These are phyloP conservation scores for Rhinogobius similis DNA, from an alignment of 2,113 vertebrate species.

Conservation along the genomic window DNA sequence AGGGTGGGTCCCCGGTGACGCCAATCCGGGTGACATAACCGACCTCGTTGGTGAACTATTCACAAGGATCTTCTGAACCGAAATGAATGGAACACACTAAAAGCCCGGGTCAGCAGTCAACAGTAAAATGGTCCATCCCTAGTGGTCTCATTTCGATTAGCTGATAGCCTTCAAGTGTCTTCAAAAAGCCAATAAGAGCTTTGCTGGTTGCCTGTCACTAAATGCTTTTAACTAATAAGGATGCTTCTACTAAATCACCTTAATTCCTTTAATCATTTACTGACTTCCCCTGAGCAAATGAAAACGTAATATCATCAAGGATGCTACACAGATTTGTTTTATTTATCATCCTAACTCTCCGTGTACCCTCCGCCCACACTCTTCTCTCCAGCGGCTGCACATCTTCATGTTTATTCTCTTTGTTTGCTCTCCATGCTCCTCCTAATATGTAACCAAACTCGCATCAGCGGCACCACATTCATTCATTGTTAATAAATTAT, in stretches of 20 bases:
- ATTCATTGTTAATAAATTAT: constrained; percentile 50
- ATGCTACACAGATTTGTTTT: constrained; percentile 25
- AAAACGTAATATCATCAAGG: constrained; percentile 40
- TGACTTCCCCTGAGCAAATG: constrained; percentile 34
- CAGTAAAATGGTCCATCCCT: too few relatives aligned
- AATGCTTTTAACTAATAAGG: not conserved
- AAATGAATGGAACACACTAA: too few relatives aligned
- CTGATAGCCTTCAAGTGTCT: not conserved
- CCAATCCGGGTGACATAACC: too few relatives aligned
- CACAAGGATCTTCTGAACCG: too few relatives aligned
- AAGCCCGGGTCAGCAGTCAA: too few relatives aligned
- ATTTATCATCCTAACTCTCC: constrained; percentile 24
- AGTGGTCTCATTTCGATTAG: not conserved
- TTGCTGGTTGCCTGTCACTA: not conserved
- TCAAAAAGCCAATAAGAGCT: not conserved
- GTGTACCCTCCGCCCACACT: constrained; percentile 11
- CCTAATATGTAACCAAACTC: constrained; percentile 42
- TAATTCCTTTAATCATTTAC: constrained; percentile 57
- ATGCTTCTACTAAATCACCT: constrained; percentile 1
- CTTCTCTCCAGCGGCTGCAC: constrained; percentile 15
- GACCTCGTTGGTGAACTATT: too few relatives aligned
- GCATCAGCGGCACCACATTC: constrained; percentile 36
- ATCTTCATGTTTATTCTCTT: constrained; percentile 43
- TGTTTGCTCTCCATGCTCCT: constrained; percentile 13
- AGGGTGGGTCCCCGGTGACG: too few relatives aligned